Percentiles rank a stretch among this genome's conserved stretches.
phyloP scores from a whole-genome alignment of 64 coral and sea anemone genomes.

The Orbicella faveolata region DNA sequence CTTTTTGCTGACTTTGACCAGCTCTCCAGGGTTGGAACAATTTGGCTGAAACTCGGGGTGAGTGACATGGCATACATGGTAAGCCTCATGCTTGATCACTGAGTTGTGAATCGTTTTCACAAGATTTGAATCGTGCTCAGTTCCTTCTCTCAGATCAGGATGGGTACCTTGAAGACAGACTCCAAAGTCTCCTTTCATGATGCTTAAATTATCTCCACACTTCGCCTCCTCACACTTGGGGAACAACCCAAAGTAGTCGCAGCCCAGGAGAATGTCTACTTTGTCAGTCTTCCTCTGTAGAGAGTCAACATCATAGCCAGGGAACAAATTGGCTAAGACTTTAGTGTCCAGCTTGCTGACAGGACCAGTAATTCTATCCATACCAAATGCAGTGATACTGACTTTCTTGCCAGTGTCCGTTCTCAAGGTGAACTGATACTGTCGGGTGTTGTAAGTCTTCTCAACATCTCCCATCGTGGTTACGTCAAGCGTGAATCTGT shows the following conservation, averaged over 20 bases:
- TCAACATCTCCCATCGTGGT: slow-evolving; percentile 65
- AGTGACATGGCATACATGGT: slow-evolving; percentile 11
- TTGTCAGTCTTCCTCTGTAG: slow-evolving; percentile 40
- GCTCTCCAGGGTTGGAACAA: neutral
- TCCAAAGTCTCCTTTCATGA: too few relatives aligned
- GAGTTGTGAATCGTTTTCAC: too few relatives aligned
- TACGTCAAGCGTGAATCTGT: slow-evolving; percentile 51
- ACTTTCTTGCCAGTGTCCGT: too few relatives aligned
- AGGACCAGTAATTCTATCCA: too few relatives aligned
- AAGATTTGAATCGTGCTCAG: too few relatives aligned
- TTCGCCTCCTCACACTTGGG: slow-evolving; percentile 53
- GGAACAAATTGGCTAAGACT: slow-evolving; percentile 55
- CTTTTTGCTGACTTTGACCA: neutral
- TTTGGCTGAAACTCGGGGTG: slow-evolving; percentile 23
- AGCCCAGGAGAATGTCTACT: slow-evolving; percentile 46
- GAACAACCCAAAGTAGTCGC: slow-evolving; percentile 42
- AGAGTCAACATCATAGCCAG: slow-evolving; percentile 39
- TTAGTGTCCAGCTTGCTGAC: too few relatives aligned
- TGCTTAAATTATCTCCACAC: slow-evolving; percentile 44
- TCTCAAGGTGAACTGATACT: too few relatives aligned
- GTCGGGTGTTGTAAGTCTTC: slow-evolving; percentile 54
- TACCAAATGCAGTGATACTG: too few relatives aligned
- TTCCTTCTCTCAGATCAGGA: too few relatives aligned
- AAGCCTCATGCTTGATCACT: slow-evolving; percentile 28
- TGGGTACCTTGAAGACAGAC: too few relatives aligned